phyloP scores from a whole-genome alignment of 2,797 vertebrate genomes.

The Intellagama lesueurii region DNA sequence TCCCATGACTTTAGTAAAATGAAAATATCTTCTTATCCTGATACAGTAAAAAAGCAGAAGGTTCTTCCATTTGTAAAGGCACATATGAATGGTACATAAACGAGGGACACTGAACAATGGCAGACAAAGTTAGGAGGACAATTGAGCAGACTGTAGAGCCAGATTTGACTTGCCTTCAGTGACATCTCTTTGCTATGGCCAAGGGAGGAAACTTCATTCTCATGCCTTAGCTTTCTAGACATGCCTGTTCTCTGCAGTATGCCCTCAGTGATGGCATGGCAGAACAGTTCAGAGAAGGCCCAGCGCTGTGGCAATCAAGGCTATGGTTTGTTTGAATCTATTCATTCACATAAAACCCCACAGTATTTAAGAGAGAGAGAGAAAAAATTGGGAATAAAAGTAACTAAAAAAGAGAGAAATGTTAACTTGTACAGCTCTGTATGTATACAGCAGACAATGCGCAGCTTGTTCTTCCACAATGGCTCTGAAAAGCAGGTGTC shows the following conservation, averaged over 20 bases:
- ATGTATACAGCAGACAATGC: conserved; percentile 73
- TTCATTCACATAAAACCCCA: conserved; percentile 70
- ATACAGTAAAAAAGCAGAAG: background rate
- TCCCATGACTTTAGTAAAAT: background rate
- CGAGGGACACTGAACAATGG: background rate
- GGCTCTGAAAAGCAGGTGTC: conserved; percentile 75
- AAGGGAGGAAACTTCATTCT: background rate
- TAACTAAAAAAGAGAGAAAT: conserved; percentile 74
- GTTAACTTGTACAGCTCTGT: conserved; percentile 71
- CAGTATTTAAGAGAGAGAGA: conserved; percentile 53
- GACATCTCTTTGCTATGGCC: background rate
- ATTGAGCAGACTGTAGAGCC: background rate
- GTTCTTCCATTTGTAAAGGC: background rate
- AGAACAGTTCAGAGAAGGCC: conserved; percentile 54
- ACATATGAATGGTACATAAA: background rate
- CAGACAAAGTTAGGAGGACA: background rate
- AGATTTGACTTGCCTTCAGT: background rate
- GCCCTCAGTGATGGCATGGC: conserved; percentile 17
- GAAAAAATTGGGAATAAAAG: conserved; percentile 70
- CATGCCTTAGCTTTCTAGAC: background rate
- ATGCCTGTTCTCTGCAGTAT: conserved; percentile 50
- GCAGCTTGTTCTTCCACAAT: conserved; percentile 75
- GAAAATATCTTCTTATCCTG: background rate
- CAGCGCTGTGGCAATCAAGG: conserved; percentile 61
- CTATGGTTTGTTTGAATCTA: conserved; percentile 65